Base-by-base conservation (phyloP, 2,888 invertebrate species). In the Pristionchus mayeri region DNA sequence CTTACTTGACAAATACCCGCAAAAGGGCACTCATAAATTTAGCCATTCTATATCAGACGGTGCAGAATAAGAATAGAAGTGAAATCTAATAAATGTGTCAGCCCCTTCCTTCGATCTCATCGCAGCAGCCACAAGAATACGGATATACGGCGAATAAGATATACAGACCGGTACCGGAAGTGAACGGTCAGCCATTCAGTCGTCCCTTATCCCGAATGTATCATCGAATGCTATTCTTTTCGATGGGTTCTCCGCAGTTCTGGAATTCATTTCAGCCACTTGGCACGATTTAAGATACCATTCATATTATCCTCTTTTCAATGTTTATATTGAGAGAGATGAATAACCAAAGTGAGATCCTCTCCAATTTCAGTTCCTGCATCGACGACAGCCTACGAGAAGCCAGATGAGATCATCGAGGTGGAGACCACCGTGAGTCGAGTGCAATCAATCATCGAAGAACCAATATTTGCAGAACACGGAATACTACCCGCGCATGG, bases 131-230 rank as follows among this genome's bases (percentile, higher is more conserved):
- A 0, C 27, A 78, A 7, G 50, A 48, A 16, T 50, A 37, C 50
- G 50, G 50, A 24, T 78, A 78, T 34, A 52, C 30, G 21, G 40
- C 40, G 13, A 78, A 78, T 34, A 78, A 78, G 50, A 78, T 78
- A 27, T 78, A 78, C 21, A 48, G 76, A 50, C 76, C 76, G 76
- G 50, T 78, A 18, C 76, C 76, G 50, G 76, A 78, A 78, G 7
- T 24, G 2, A 52, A 18, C 21, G 57, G 57, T 57, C 2, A n/a
- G 57, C 0, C 7, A 44, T 44, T 44, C 44, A 44, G n/a, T n/a
- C n/a, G n/a, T n/a, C n/a, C n/a, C n/a, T 44, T 44, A 44, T 44
- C 44, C 44, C 6, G 13, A 44, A n/a, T n/a, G n/a, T n/a, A n/a
- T n/a, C 44, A 44, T 44, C 6, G 44, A 44, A 44, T 6, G 13